Evolutionary conservation across 64 coral and sea anemone genomes (phyloP).

Genomic region (Montipora efflorescens): DNA sequence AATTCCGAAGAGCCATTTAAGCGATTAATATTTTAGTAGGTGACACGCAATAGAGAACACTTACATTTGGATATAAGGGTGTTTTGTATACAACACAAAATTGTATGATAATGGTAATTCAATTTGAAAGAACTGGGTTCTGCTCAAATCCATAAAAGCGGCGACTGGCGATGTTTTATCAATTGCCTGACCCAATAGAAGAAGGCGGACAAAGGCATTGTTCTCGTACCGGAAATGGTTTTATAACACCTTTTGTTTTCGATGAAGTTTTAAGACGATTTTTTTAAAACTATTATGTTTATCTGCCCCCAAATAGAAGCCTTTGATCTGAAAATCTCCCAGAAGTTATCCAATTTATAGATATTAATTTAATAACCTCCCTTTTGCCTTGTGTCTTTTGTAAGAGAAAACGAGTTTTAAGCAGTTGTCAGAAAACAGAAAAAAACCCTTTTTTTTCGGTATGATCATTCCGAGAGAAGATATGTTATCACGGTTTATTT

Average conservation of each 20-base stretch:
- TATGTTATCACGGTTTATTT: too few species aligned
- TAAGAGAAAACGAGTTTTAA: too few species aligned
- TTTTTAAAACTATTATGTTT: slow-evolving; percentile 32
- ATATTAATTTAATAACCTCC: too few species aligned
- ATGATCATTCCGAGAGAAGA: too few species aligned
- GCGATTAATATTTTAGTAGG: slow-evolving; percentile 4
- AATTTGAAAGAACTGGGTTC: not conserved
- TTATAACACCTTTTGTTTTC: slow-evolving; percentile 18
- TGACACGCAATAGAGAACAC: slow-evolving; percentile 33
- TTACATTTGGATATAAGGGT: not conserved
- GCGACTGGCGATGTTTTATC: not conserved
- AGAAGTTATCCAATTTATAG: not conserved
- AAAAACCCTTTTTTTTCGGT: too few species aligned
- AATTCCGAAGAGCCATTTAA: slow-evolving; percentile 29
- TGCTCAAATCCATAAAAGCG: not conserved
- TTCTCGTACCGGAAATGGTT: slow-evolving; percentile 4
- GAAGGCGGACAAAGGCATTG: not conserved
- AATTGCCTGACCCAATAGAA: not conserved
- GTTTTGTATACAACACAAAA: slow-evolving; percentile 1
- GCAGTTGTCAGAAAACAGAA: too few species aligned
- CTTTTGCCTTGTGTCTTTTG: too few species aligned
- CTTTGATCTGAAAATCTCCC: not conserved
- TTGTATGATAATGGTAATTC: not conserved
- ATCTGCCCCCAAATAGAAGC: not conserved
- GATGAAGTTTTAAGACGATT: slow-evolving; percentile 11